Conservation (phyloP, 2,888 invertebrate genomes). For the Macrophya alboannulata region DNA sequence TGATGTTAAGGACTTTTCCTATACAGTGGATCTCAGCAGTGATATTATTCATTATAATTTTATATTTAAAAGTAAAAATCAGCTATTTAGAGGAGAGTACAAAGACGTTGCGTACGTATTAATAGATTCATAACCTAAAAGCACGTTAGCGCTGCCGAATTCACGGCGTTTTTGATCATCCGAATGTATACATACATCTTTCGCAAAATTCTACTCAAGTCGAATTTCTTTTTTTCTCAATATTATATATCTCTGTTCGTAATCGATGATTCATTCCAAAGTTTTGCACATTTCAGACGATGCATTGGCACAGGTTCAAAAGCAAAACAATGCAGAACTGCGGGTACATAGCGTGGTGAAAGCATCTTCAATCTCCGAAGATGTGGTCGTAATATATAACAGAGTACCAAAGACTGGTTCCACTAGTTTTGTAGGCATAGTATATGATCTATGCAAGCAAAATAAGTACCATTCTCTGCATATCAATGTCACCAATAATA, state of each 20-base stretch:
- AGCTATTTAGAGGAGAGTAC: conserved; percentile 77
- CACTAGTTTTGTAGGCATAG: conserved; percentile 96
- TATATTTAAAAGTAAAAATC: conserved; percentile 78
- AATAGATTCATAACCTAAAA: conserved; percentile 54
- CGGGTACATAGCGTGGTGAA: not conserved
- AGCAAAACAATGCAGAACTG: conserved; percentile 67
- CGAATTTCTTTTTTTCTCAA: not conserved
- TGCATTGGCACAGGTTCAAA: conserved; percentile 72
- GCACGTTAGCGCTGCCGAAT: not conserved
- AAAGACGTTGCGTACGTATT: conserved; percentile 76
- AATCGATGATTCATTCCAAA: conserved; percentile 60
- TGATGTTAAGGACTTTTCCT: conserved; percentile 74
- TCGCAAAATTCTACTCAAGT: not conserved
- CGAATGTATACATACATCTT: not conserved
- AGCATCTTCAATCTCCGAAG: conserved; percentile 80
- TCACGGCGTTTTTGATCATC: not conserved
- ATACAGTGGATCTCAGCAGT: conserved; percentile 75
- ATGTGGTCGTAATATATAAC: conserved; percentile 94
- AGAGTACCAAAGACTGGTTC: conserved; percentile 98
- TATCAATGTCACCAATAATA: conserved; percentile 97
- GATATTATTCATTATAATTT: conserved; percentile 73
- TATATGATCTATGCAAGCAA: conserved; percentile 92
- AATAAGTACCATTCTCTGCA: conserved; percentile 93
- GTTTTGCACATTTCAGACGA: conserved; percentile 73
- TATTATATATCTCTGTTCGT: conserved; percentile 59